A percentile compares a stretch with the other conserved stretches of the same genome.
These are phyloP conservation scores for Anoplophora glabripennis DNA, from an alignment of 1,140 invertebrate genomes.

Conservation along the genomic window DNA sequence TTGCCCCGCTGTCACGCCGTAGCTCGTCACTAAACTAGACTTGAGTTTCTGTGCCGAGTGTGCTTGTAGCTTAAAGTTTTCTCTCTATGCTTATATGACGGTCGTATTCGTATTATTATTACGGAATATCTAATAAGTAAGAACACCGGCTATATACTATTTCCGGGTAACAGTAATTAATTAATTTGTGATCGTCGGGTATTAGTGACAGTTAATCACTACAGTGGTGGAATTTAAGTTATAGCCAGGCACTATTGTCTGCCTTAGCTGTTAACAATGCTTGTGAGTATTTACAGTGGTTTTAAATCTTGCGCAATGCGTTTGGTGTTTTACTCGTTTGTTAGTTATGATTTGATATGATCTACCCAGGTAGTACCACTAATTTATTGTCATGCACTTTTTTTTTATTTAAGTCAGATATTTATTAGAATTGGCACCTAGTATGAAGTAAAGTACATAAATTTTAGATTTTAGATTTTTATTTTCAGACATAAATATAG, in stretches of 20 bases:
- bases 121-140: constrained; percentile 5
- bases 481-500: too few species aligned
- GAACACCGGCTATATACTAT: neutral
- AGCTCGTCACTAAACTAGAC: constrained; percentile 5
- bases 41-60: constrained; percentile 17
- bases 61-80: constrained; percentile 14
- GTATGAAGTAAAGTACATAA: too few species aligned
- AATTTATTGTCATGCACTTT: too few species aligned
- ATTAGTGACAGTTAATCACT: constrained; percentile 17
- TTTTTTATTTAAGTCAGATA: too few species aligned
- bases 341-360: constrained; percentile 12
- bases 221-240: constrained; percentile 12
- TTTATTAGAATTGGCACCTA: too few species aligned
- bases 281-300: constrained; percentile 29
- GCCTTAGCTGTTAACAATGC: constrained; percentile 22
- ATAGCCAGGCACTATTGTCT: constrained; percentile 14
- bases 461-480: too few species aligned
- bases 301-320: constrained; percentile 27
- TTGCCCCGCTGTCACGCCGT: constrained; percentile 4
- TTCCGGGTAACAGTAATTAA: constrained; percentile 2
- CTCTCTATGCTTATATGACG: neutral
- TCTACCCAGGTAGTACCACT: too few species aligned
- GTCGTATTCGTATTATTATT: neutral
- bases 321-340: neutral
- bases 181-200: constrained; percentile 7